Evolutionary conservation across 2,888 invertebrate species (phyloP).

Genomic region (Lysandra bellargus): DNA sequence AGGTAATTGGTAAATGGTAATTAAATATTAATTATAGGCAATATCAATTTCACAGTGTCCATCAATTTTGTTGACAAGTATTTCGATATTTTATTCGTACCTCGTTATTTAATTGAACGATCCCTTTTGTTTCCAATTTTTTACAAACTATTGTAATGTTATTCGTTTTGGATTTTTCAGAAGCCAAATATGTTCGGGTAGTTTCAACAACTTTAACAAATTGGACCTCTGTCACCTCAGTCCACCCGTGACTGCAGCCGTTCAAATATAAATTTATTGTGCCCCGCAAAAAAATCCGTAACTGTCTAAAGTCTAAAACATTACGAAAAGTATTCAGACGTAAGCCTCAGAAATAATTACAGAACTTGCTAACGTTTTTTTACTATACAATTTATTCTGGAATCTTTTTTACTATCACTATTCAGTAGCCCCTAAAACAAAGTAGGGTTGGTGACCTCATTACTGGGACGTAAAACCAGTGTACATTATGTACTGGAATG

Average conservation of each 20-base stretch:
- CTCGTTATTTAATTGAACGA: not conserved
- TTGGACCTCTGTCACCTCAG: no score
- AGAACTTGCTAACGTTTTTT: not conserved
- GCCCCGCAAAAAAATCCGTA: not conserved
- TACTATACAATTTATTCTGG: not conserved
- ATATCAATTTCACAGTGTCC: not conserved
- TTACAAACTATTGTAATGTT: no score
- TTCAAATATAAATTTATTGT: not conserved
- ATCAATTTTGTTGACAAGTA: not conserved
- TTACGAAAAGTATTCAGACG: not conserved
- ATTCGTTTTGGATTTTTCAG: no score
- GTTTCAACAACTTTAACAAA: no score
- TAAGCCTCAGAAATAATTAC: not conserved
- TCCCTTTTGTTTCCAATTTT: not conserved
- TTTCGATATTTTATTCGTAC: not conserved
- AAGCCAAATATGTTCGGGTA: no score
- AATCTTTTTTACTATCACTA: slow-evolving; percentile 11
- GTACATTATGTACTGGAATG: slow-evolving; percentile 13
- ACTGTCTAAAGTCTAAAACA: not conserved
- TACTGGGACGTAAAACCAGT: slow-evolving; percentile 18
- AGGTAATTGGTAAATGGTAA: not conserved
- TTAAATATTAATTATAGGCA: not conserved
- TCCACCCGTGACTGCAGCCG: no score
- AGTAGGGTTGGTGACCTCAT: slow-evolving; percentile 4
- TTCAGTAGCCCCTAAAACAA: slow-evolving; percentile 7